Conservation (phyloP, 2,888 invertebrate species). For the Phyllotreta striolata region DNA sequence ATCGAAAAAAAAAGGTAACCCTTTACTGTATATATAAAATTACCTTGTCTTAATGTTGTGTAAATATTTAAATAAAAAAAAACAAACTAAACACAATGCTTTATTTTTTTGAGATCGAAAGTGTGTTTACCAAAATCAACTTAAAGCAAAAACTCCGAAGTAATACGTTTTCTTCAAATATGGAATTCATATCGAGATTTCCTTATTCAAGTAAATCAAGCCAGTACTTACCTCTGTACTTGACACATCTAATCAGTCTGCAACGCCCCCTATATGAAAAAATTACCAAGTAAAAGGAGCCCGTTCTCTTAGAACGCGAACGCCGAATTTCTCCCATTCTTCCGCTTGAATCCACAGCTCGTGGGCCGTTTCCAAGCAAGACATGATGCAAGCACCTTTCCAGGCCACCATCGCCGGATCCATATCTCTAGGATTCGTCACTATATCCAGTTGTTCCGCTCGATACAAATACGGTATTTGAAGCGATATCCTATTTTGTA, state of each 20-base stretch:
- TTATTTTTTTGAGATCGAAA: slow-evolving; percentile 40
- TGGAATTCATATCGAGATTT: too few relatives aligned
- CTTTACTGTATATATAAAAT: slow-evolving; percentile 35
- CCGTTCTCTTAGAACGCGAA: slow-evolving; percentile 85
- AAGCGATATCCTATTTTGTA: slow-evolving; percentile 84
- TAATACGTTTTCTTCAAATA: slow-evolving; percentile 27
- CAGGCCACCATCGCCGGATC: slow-evolving; percentile 90
- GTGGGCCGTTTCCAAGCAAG: slow-evolving; percentile 90
- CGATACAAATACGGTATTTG: slow-evolving; percentile 84
- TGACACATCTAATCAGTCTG: too few relatives aligned
- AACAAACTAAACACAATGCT: slow-evolving; percentile 39
- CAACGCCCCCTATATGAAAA: not conserved
- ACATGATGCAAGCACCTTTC: slow-evolving; percentile 95
- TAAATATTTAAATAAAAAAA: slow-evolving; percentile 41
- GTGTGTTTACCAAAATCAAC: slow-evolving; percentile 32
- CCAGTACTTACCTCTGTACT: too few relatives aligned
- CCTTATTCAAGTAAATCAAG: too few relatives aligned
- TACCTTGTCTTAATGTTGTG: slow-evolving; percentile 41
- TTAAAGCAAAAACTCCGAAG: slow-evolving; percentile 37
- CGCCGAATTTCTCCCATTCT: slow-evolving; percentile 88
- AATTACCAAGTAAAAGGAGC: slow-evolving; percentile 88
- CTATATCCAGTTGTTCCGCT: slow-evolving; percentile 85
- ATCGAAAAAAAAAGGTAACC: slow-evolving; percentile 27
- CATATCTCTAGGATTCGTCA: slow-evolving; percentile 90
- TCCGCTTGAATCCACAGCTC: slow-evolving; percentile 88